Evolutionary conservation across 2,888 invertebrate species (phyloP), one percentile per base, ranked within the genome.

Genomic region (Drosophila putrida): DNA sequence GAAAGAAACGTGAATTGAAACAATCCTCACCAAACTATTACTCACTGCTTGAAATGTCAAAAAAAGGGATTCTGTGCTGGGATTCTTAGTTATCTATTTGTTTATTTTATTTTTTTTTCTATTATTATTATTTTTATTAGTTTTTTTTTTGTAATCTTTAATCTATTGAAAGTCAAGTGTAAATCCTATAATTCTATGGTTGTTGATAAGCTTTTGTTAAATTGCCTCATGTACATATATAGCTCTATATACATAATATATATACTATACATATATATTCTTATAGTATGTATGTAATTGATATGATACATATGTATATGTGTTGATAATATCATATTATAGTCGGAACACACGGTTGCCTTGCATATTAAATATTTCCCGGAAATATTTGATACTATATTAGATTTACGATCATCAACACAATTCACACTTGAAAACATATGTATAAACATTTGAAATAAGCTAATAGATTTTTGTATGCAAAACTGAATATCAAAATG

Each of bases 321-420:
- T 20, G 20, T 46, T 38, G 44, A 59, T 50, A 58, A 78, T 77
- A 60, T 75, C 72, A 72, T 49, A 35, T 35, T 25, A 35, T 20
- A 36, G 80, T 84, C 84, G 80, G 69, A 80, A 71, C 76, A 80
- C 76, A 71, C 74, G 74, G 81, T 86, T 86, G 82, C 82, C 82
- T 82, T 86, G 81, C 77, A 79, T 71, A 39, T 58, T 39, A 49
- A 58, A 71, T 75, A 71, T 75, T 77, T 78, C n/a, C 31, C 43
- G 51, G 31, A 68, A 76, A 75, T 76, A 55, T 75, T 75, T 66
- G 71, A 65, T 75, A 47, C 59, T 35, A 67, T 67, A 20, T 20
- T 68, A 49, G 41, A 57, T 35, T 25, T 46, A 65, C 36, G 46
- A 71, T 46, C 60, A 55, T 50, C 46, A 63, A 57, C 58, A 28